Base-by-base conservation (phyloP, 1,140 invertebrate genomes). In the Drosophila gunungcola region DNA sequence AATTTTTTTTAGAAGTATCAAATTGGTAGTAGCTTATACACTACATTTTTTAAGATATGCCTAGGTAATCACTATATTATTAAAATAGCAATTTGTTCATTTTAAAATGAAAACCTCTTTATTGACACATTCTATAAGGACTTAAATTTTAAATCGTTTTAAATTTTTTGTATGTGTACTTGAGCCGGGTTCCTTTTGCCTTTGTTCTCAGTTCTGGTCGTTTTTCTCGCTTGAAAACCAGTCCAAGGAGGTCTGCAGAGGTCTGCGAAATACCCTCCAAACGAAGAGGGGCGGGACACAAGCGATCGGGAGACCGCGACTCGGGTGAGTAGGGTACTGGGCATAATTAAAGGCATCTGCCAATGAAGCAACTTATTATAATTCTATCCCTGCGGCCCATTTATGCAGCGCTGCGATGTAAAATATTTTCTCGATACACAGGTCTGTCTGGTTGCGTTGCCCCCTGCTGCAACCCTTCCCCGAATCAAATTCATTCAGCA, bases 301-400 rank as follows among this genome's bases (percentile, higher is more conserved):
- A n/a, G 29, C 48, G n/a, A 51, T 41, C 21, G n/a, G 52, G 29
- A 21, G 43, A 60, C 32, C 38, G 13, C 13, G 11, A 34, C 16
- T 54, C 4, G 21, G 48, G 38, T 46, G 54, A 39, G 64, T 65
- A 84, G 53, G 58, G 81, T 60, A 73, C 67, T 63, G 29, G 39
- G 58, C 67, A 88, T 79, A 77, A 80, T 89, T 80, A 77, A 88
- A 88, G 80, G 63, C 80, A 77, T 86, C 80, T 91, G 82, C 82
- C 90, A 81, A 84, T 88, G 75, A 73, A 86, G 82, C 72, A 90
- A 86, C 80, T 84, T 90, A 91, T 91, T 84, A 90, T 91, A 88
- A 91, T 90, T 81, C 85, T 81, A 91, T 78, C 65, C 85, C 80
- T 88, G 74, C 82, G 90, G 90, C 82, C 64, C 83, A 90, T 91